Evolutionary conservation across 1,140 invertebrate genomes (phyloP).

Genomic region (Gyrodactylus salaris): DNA sequence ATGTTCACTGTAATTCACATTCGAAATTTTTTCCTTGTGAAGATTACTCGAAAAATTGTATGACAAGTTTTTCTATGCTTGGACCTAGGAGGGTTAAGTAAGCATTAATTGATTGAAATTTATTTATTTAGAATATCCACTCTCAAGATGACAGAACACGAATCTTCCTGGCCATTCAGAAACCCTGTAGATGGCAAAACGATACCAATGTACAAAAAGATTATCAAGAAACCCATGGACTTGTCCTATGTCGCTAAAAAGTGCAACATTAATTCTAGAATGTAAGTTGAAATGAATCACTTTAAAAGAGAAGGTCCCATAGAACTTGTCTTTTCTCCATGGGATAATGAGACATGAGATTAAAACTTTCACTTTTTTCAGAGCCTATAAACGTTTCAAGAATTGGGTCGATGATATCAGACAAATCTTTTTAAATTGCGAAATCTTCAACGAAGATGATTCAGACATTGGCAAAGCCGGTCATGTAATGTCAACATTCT

Average conservation of each 20-base stretch:
- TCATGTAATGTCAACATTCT: slow-evolving; percentile 54
- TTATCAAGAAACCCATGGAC: slow-evolving; percentile 20
- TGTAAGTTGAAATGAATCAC: not conserved
- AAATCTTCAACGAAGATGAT: slow-evolving; percentile 83
- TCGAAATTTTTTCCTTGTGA: not conserved
- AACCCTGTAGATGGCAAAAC: slow-evolving; percentile 2
- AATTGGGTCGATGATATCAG: slow-evolving; percentile 52
- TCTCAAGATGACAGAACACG: slow-evolving; percentile 1
- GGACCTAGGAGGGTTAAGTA: no score
- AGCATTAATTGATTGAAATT: no score
- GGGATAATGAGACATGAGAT: not conserved
- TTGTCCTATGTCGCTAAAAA: slow-evolving; percentile 17
- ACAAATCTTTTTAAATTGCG: slow-evolving; percentile 75
- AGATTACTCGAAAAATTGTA: no score
- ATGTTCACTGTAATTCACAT: no score
- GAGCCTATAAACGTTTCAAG: not conserved
- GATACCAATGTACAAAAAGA: slow-evolving; percentile 13
- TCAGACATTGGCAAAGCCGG: slow-evolving; percentile 71
- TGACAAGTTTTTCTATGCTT: no score
- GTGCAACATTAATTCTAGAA: slow-evolving; percentile 33
- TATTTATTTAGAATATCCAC: not conserved
- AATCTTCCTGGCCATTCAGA: not conserved
- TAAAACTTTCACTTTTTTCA: not conserved
- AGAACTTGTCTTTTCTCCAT: not conserved
- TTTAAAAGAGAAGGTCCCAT: not conserved